A percentile compares a stretch with the other conserved stretches of the same genome.
phyloP scores from a whole-genome alignment of 1,140 invertebrate genomes.

The Danaus plexippus region DNA sequence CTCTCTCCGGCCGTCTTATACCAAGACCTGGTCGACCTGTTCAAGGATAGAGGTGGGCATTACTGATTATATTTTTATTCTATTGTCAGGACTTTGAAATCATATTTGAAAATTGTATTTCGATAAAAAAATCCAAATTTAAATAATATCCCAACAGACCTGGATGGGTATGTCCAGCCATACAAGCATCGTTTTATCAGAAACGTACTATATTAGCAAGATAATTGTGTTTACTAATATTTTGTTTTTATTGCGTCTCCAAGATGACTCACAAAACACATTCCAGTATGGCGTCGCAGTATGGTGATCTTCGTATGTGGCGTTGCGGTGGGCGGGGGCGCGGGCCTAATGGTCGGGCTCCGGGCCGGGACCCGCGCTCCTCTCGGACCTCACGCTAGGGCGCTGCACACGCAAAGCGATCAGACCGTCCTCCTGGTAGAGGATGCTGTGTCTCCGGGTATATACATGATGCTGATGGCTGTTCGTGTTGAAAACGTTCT shows the following conservation, averaged over 20 bases:
- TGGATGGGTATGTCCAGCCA: no score
- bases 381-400: slow-evolving; percentile 48
- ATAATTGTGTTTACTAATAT: no score
- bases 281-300: slow-evolving; percentile 63
- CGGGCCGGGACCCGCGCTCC: slow-evolving; percentile 34
- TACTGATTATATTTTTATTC: no score
- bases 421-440: slow-evolving; percentile 52
- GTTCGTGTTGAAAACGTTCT: no score
- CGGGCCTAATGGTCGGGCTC: slow-evolving; percentile 48
- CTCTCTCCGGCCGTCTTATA: slow-evolving; percentile 55
- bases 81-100: no score
- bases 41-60: slow-evolving; percentile 54
- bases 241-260: background rate
- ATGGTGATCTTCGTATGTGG: slow-evolving; percentile 61
- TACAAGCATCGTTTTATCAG: no score
- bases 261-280: no score
- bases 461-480: background rate
- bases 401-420: slow-evolving; percentile 52
- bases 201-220: no score
- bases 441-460: slow-evolving; percentile 46
- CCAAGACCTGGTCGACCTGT: slow-evolving; percentile 48
- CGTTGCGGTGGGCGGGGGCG: slow-evolving; percentile 42
- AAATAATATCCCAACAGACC: no score
- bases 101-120: no score
- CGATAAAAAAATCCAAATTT: no score